These are phyloP conservation scores for Endotricha flammealis DNA, from an alignment of 2,888 invertebrate species.

Conservation along the genomic window DNA sequence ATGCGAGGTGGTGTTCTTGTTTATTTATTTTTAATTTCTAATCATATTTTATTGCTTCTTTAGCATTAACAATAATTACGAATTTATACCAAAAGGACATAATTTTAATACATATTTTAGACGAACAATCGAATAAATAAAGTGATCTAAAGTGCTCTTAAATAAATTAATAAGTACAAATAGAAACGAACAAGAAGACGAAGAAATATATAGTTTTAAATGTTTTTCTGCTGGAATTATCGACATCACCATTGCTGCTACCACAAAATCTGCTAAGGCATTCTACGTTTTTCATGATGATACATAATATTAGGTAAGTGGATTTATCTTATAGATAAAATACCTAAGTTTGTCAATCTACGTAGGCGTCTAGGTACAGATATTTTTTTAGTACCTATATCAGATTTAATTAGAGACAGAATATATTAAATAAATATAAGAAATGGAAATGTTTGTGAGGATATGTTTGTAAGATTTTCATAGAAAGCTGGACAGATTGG, in stretches of 20 bases:
- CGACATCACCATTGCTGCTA: conserved; percentile 19
- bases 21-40: conserved; percentile 22
- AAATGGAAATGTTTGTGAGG: too few species aligned
- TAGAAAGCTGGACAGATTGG: too few species aligned
- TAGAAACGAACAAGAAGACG: conserved; percentile 31
- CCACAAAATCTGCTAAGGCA: conserved; percentile 31
- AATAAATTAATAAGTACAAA: conserved; percentile 36
- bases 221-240: conserved; percentile 28
- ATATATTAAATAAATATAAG: too few species aligned
- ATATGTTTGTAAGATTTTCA: too few species aligned
- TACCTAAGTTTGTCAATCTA: too few species aligned
- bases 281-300: conserved; percentile 59
- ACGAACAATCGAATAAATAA: conserved; percentile 44
- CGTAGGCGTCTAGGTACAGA: too few species aligned
- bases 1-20: conserved; percentile 19
- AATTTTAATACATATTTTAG: conserved; percentile 30
- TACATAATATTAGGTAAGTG: conserved; percentile 67
- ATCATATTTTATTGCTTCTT: conserved; percentile 24
- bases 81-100: conserved; percentile 49
- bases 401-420: too few species aligned
- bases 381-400: too few species aligned
- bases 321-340: too few species aligned
- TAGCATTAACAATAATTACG: conserved; percentile 31
- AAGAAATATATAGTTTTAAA: conserved; percentile 25
- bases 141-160: conserved; percentile 56